Conservation (phyloP, 2,888 invertebrate species). For the Apodemia hepburni region DNA sequence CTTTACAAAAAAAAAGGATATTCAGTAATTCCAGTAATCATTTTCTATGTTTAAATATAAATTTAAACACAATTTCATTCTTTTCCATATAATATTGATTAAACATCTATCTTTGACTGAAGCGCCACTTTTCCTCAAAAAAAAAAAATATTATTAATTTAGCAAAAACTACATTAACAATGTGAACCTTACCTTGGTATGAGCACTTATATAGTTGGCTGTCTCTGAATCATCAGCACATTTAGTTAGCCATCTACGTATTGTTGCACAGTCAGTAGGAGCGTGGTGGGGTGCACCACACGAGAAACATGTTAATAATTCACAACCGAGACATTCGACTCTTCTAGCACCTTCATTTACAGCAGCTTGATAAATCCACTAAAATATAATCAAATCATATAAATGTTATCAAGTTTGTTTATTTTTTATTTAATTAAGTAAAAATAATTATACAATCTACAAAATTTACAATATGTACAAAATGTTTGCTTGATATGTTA, state of each 20-base stretch:
- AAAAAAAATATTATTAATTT: not conserved
- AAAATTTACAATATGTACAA: too few relatives aligned
- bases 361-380: conserved; percentile 91
- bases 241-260: conserved; percentile 99
- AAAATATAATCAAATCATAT: not conserved
- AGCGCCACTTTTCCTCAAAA: too few relatives aligned
- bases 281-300: conserved; percentile 99
- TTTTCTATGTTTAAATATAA: too few relatives aligned
- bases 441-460: too few relatives aligned
- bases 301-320: conserved; percentile 94
- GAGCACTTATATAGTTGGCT: conserved; percentile 99
- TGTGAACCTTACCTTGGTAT: conserved; percentile 88
- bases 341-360: conserved; percentile 87
- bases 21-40: too few relatives aligned
- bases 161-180: not conserved
- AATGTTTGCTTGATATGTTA: too few relatives aligned
- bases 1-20: too few relatives aligned
- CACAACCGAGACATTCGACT: conserved; percentile 93
- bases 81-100: too few relatives aligned
- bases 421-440: too few relatives aligned
- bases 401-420: not conserved
- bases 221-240: conserved; percentile 99
- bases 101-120: too few relatives aligned
- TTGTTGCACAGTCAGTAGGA: conserved; percentile 97
- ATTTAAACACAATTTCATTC: too few relatives aligned